Evolutionary conservation across 2,888 invertebrate species (phyloP).

Genomic region (Timandra comae): DNA sequence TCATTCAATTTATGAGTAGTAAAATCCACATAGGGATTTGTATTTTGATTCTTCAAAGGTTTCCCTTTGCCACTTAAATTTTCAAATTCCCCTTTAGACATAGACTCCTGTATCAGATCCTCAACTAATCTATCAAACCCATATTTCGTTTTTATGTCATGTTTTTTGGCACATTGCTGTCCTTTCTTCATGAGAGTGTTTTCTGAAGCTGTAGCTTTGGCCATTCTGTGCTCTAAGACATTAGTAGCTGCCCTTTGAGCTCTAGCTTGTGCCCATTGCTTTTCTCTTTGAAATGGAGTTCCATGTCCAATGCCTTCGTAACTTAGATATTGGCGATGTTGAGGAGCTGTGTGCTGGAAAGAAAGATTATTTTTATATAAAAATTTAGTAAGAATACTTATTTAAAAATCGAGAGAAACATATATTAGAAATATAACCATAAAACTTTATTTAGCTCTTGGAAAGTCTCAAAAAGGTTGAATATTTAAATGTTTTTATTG

Average conservation of each 20-base stretch:
- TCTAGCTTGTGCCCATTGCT: constrained; percentile 82
- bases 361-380: no score
- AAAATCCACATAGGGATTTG: constrained; percentile 92
- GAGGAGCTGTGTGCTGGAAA: constrained; percentile 93
- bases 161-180: constrained; percentile 75
- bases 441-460: no score
- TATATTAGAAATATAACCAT: no score
- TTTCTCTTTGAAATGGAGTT: constrained; percentile 85
- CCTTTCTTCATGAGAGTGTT: constrained; percentile 81
- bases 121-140: constrained; percentile 93
- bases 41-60: constrained; percentile 81
- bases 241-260: constrained; percentile 82
- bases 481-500: no score
- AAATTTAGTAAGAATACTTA: no score
- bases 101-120: constrained; percentile 93
- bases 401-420: no score
- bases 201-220: constrained; percentile 79
- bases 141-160: constrained; percentile 87
- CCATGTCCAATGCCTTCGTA: constrained; percentile 88
- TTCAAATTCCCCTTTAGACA: constrained; percentile 92
- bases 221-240: constrained; percentile 79
- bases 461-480: no score
- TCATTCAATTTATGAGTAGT: constrained; percentile 91
- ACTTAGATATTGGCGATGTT: constrained; percentile 89
- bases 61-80: constrained; percentile 90